Evolutionary conservation across 2,888 invertebrate species (phyloP), one percentile per base, ranked within the genome.

Genomic region (Dromius quadrimaculatus): DNA sequence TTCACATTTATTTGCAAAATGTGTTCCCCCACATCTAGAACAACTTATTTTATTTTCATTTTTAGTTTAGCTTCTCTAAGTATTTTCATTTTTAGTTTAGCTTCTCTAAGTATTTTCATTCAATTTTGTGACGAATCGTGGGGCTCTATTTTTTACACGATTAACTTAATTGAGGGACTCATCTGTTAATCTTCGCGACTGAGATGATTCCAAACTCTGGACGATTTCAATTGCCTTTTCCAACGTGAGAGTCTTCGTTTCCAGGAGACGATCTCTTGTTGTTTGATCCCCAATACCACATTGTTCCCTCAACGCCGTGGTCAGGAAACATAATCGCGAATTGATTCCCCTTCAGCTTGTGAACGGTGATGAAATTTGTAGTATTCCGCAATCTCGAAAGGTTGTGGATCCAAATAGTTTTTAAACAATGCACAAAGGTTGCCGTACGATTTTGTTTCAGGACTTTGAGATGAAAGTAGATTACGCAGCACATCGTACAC

Each of bases 341-440:
- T 8, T 28, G 28, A 28, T 28, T 28, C 28, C 8, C 28, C 28
- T 28, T 28, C 28, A 5, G 28, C 28, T 28, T 28, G 28, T 5
- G 8, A 8, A 5, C 28, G 4, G 28, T 8, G 43, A 43, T 43
- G 43, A 17, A 43, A 54, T n/a, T 54, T 54, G 54, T 22, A 54
- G 6, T 64, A 64, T 28, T 28, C 28, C 28, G 28, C 28, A 5
- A 28, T 5, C 8, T 28, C 28, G 4, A 28, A 28, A 3, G 28
- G 28, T 28, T 28, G 3, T 28, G 28, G 28, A 8, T 28, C 28
- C 3, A 28, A 28, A 28, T 28, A 8, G 8, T 28, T 28, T 28
- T 28, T 28, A 5, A 28, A 28, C 28, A 28, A 8, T 28, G 3
- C 28, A 28, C 28, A 28, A 28, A 28, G 3, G 8, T 8, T 8